phyloP scores from a whole-genome alignment of 1,140 invertebrate species.

The Ceratosolen solmsi region DNA sequence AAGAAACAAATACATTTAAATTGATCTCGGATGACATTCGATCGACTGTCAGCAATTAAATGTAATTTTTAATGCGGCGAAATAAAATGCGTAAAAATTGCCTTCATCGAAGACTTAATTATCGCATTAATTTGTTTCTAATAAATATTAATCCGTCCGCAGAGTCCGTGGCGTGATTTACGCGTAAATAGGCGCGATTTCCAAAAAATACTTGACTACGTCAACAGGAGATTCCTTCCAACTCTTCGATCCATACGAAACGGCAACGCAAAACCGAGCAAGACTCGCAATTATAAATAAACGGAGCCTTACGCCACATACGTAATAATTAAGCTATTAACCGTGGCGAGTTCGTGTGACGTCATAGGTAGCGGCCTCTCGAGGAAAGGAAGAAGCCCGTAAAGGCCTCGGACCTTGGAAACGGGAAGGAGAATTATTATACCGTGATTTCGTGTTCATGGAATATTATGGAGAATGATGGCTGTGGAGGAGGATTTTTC shows the following conservation, averaged over 20 bases:
- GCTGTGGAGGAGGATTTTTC: background rate
- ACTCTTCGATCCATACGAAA: too few species aligned
- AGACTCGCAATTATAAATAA: slow-evolving; percentile 7
- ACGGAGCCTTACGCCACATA: background rate
- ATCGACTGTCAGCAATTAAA: too few species aligned
- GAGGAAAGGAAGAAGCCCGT: too few species aligned
- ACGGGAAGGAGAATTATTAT: background rate
- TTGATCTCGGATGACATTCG: too few species aligned
- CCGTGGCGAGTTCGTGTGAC: background rate
- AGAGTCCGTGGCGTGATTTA: slow-evolving; percentile 3
- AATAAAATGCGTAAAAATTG: too few species aligned
- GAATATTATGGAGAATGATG: background rate
- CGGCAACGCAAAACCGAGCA: background rate
- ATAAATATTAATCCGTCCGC: slow-evolving; percentile 30
- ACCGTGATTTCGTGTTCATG: background rate
- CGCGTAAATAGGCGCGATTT: background rate
- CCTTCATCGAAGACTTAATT: too few species aligned
- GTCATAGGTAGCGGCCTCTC: too few species aligned
- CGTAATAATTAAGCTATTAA: slow-evolving; percentile 4
- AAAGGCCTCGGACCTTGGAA: background rate
- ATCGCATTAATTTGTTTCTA: too few species aligned
- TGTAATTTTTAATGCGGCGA: too few species aligned
- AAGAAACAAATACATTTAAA: too few species aligned
- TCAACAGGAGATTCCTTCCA: too few species aligned
- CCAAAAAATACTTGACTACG: background rate